Evolutionary conservation across 92 coral and sea anemone species (phyloP).

Genomic region (Pocillopora grandis): DNA sequence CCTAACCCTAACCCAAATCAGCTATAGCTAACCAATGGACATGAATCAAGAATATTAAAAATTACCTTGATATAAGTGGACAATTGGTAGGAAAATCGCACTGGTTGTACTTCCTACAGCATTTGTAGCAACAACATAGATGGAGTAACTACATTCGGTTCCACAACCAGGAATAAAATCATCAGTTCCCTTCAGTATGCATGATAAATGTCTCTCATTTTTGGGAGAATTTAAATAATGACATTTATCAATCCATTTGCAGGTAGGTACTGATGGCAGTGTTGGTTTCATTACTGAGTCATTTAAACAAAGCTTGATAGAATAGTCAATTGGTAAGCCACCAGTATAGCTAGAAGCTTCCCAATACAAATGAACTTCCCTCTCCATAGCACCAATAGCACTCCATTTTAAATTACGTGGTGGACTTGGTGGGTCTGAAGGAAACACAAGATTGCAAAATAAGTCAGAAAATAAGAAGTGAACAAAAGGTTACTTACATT

Average conservation of each 20-base stretch:
- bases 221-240: background rate
- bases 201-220: background rate
- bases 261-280: background rate
- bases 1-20: background rate
- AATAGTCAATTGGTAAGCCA: slow-evolving; percentile 25
- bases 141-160: background rate
- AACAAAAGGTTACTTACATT: background rate
- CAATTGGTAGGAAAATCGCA: background rate
- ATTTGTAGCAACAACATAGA: slow-evolving; percentile 21
- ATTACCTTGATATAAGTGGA: background rate
- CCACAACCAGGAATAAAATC: background rate
- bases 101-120: background rate
- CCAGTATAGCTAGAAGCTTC: slow-evolving; percentile 15
- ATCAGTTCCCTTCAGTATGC: background rate
- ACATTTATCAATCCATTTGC: slow-evolving; percentile 4
- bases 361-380: slow-evolving; percentile 13
- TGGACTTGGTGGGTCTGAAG: slow-evolving; percentile 30
- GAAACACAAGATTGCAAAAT: background rate
- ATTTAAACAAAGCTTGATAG: slow-evolving; percentile 9
- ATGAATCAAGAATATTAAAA: background rate
- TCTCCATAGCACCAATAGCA: background rate
- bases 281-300: background rate
- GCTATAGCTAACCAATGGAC: background rate
- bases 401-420: slow-evolving; percentile 30
- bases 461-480: background rate